Evolutionary conservation across 1,140 invertebrate genomes (phyloP).

Genomic region (Anastrepha ludens): DNA sequence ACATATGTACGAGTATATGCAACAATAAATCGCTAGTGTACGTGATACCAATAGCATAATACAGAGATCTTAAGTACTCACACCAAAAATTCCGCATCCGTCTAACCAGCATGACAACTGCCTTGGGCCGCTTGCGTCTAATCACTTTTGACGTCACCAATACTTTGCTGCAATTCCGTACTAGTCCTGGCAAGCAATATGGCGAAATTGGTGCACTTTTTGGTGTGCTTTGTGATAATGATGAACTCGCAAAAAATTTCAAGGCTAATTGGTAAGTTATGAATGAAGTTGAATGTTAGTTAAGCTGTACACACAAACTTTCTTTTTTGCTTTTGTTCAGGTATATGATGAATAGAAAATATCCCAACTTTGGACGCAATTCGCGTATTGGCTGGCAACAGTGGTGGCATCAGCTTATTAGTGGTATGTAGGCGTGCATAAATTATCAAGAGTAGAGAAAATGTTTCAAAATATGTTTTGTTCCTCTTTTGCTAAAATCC

Average conservation of each 20-base stretch:
- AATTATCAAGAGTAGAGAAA: neutral
- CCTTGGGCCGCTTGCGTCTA: constrained; percentile 76
- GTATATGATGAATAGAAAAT: constrained; percentile 77
- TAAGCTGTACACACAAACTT: neutral
- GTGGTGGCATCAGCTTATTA: constrained; percentile 84
- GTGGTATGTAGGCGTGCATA: constrained; percentile 59
- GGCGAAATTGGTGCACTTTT: constrained; percentile 80
- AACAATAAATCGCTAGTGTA: neutral
- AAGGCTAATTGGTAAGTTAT: constrained; percentile 77
- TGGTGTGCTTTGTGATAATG: constrained; percentile 79
- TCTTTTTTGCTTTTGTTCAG: constrained; percentile 56
- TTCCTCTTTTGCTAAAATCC: no score
- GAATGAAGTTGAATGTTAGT: neutral
- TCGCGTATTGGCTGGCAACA: constrained; percentile 82
- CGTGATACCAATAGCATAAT: neutral
- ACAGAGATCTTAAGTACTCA: neutral
- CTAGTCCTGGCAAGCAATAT: constrained; percentile 85
- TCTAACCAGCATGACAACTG: constrained; percentile 66
- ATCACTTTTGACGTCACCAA: constrained; percentile 93
- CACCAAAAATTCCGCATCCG: neutral
- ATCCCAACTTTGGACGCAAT: constrained; percentile 87
- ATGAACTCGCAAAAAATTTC: constrained; percentile 80
- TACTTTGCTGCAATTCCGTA: constrained; percentile 84
- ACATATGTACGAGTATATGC: neutral
- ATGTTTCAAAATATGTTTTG: no score